A percentile compares a stretch with the other conserved stretches of the same genome.
These are phyloP conservation scores for Capitulum mitella DNA, from an alignment of 2,888 invertebrate genomes.

Conservation along the genomic window DNA sequence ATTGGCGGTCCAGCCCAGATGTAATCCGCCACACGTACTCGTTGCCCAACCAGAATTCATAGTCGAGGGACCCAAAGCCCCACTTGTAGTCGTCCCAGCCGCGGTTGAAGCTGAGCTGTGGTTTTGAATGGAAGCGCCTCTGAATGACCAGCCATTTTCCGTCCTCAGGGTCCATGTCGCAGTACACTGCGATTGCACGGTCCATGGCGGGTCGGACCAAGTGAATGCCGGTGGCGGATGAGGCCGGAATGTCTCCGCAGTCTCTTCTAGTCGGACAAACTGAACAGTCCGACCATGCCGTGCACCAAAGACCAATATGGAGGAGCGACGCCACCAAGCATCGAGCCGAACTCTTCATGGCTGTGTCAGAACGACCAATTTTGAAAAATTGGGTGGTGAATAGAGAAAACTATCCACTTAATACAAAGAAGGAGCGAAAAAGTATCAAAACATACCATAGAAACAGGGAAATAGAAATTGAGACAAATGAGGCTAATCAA, in stretches of 20 bases:
- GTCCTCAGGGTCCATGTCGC: background rate
- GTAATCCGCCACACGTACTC: background rate
- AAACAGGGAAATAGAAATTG: too few relatives aligned
- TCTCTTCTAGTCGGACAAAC: too few relatives aligned
- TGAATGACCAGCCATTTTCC: background rate
- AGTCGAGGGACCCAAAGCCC: background rate
- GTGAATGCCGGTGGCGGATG: background rate
- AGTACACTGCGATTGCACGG: background rate
- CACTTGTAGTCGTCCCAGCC: constrained; percentile 2
- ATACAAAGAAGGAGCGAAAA: too few relatives aligned
- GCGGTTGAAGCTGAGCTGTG: background rate
- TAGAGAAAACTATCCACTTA: too few relatives aligned
- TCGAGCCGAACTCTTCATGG: too few relatives aligned
- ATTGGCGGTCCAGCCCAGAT: background rate
- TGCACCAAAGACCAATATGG: too few relatives aligned
- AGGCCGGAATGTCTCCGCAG: background rate
- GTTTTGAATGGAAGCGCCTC: background rate
- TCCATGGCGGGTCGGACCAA: background rate
- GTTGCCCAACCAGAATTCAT: background rate
- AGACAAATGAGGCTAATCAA: too few relatives aligned
- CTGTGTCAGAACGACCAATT: too few relatives aligned
- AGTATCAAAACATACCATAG: too few relatives aligned
- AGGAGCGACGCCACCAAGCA: too few relatives aligned
- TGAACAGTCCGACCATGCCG: too few relatives aligned
- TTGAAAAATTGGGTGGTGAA: too few relatives aligned